phyloP scores from a whole-genome alignment of 2,113 vertebrate species.

The Caranx melampygus region DNA sequence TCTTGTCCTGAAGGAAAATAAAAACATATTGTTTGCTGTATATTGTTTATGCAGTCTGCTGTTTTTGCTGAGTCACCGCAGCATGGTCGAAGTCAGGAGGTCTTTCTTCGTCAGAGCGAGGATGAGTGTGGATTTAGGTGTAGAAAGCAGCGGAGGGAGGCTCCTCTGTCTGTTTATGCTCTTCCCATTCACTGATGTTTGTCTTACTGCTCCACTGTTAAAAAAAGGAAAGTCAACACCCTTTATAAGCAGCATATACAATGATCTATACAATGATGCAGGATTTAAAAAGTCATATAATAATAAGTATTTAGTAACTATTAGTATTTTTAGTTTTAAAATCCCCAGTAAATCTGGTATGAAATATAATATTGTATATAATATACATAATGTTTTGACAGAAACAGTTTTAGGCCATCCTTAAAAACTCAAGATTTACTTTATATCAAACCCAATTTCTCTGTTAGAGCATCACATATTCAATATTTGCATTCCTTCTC shows the following conservation, averaged over 20 bases:
- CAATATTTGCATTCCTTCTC: too few species aligned
- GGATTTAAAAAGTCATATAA: too few species aligned
- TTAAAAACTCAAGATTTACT: too few species aligned
- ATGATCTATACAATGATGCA: too few species aligned
- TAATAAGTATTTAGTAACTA: too few species aligned
- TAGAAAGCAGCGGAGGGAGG: conserved; percentile 10
- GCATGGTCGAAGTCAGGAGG: neutral
- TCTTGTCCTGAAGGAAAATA: conserved; percentile 56
- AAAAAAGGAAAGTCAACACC: neutral
- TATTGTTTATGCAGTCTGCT: neutral
- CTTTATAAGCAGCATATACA: neutral
- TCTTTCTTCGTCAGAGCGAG: conserved; percentile 48
- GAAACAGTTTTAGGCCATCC: too few species aligned
- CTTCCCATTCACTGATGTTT: neutral
- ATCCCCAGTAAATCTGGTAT: too few species aligned
- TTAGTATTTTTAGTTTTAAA: too few species aligned
- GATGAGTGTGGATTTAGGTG: conserved; percentile 20
- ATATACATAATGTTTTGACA: too few species aligned
- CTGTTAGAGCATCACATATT: too few species aligned
- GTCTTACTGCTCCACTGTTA: conserved; percentile 9
- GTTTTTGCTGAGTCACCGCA: conserved; percentile 9
- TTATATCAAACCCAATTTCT: too few species aligned
- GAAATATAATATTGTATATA: too few species aligned
- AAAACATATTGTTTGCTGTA: conserved; percentile 32
- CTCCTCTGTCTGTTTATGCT: neutral